phyloP scores from a whole-genome alignment of 2,113 vertebrate genomes.

The Oxyura jamaicensis region DNA sequence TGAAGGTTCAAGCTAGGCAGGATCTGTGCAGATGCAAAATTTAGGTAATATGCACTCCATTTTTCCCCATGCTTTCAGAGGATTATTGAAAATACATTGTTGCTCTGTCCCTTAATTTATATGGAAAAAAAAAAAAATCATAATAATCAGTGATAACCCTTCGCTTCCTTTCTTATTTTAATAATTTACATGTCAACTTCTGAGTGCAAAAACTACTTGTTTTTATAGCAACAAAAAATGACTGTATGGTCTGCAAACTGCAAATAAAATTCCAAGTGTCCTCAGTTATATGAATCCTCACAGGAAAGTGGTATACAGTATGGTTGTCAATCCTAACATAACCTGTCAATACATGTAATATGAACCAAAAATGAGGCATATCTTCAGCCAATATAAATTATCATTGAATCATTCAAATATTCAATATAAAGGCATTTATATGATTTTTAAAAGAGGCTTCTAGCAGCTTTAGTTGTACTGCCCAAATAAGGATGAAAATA shows the following conservation, averaged over 20 bases:
- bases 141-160: neutral
- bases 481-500: neutral
- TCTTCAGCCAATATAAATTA: neutral
- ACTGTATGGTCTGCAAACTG: neutral
- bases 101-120: neutral
- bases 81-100: neutral
- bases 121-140: too few relatives aligned
- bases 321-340: neutral
- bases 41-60: neutral
- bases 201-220: neutral
- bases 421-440: neutral
- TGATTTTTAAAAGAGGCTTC: neutral
- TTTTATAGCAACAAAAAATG: neutral
- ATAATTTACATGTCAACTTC: neutral
- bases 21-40: neutral
- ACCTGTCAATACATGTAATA: neutral
- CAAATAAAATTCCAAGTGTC: neutral
- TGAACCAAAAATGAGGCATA: neutral
- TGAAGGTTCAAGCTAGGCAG: neutral
- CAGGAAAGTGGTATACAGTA: neutral
- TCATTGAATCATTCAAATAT: neutral
- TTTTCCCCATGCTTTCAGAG: neutral
- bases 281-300: neutral
- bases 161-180: neutral
- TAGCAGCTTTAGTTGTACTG: neutral